A percentile compares a stretch with the other conserved stretches of the same genome.
These are phyloP conservation scores for Pseudomyrmex dendroicus DNA, from an alignment of 1,140 invertebrate species.

Conservation along the genomic window DNA sequence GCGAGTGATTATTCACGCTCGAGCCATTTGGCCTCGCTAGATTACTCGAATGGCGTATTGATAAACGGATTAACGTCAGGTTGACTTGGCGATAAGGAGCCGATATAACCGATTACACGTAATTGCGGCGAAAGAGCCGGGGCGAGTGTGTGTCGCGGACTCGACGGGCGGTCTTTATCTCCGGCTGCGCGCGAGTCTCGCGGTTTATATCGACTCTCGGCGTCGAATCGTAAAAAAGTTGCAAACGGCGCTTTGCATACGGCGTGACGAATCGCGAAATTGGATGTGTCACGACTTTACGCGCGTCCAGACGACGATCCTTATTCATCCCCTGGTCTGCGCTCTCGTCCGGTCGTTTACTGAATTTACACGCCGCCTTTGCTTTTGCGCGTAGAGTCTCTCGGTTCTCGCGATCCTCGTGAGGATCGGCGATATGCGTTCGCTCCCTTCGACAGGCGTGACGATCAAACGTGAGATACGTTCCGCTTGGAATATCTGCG, in stretches of 20 bases:
- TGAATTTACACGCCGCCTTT: constrained; percentile 44
- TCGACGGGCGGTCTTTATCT: constrained; percentile 71
- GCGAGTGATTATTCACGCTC: constrained; percentile 67
- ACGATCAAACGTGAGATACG: constrained; percentile 42
- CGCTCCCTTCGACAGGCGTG: constrained; percentile 34
- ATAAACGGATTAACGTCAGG: constrained; percentile 69
- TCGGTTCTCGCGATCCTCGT: constrained; percentile 27
- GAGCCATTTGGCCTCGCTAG: constrained; percentile 56
- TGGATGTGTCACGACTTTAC: constrained; percentile 69
- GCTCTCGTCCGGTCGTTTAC: constrained; percentile 52
- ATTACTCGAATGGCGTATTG: constrained; percentile 66
- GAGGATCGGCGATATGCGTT: constrained; percentile 19
- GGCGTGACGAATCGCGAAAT: constrained; percentile 77
- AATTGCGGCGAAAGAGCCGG: constrained; percentile 64
- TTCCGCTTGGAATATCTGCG: constrained; percentile 35
- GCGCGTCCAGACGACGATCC: constrained; percentile 34
- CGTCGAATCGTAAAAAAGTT: constrained; percentile 65
- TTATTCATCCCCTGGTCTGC: constrained; percentile 37
- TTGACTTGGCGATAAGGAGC: constrained; percentile 72
- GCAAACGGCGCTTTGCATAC: constrained; percentile 67
- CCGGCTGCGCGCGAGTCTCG: constrained; percentile 52
- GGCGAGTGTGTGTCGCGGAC: constrained; percentile 23
- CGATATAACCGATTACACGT: constrained; percentile 65
- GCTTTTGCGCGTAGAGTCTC: constrained; percentile 2
- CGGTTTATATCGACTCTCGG: constrained; percentile 45